Conservation (phyloP, 2,888 invertebrate species). For the Sicus ferrugineus region DNA sequence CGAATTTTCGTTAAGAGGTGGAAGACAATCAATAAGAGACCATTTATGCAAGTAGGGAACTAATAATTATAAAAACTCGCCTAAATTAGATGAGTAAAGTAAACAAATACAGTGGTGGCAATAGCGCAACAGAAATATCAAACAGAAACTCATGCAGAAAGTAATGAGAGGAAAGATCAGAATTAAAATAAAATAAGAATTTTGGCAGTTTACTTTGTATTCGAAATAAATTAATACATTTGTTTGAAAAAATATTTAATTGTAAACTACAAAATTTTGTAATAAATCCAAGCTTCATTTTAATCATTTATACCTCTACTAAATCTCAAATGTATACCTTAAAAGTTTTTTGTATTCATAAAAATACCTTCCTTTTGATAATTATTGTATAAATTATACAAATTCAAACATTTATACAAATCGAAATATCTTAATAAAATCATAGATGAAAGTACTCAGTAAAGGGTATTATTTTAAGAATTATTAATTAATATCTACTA, state of each 20-base stretch:
- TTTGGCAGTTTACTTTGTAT: background rate
- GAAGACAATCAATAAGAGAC: no score
- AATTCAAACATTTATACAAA: conserved; percentile 17
- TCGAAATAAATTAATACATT: background rate
- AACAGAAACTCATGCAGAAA: background rate
- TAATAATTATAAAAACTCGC: conserved; percentile 9
- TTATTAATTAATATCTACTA: no score
- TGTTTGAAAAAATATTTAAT: background rate
- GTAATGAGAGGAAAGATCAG: background rate
- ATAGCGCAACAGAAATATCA: background rate
- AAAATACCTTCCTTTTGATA: conserved; percentile 27
- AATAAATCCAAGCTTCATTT: background rate
- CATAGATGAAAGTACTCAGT: conserved; percentile 23
- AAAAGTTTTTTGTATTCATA: conserved; percentile 2
- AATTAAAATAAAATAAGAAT: background rate
- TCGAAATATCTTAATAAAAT: conserved; percentile 27
- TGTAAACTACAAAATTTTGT: background rate
- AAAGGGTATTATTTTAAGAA: no score
- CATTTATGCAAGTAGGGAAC: conserved; percentile 8
- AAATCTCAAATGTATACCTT: background rate
- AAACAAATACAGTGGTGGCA: background rate
- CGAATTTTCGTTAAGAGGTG: no score
- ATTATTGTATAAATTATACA: conserved; percentile 19
- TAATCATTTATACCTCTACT: background rate
- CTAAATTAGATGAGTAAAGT: conserved; percentile 19